phyloP scores from a whole-genome alignment of 2,113 vertebrate species.

The Fulmarus glacialis region DNA sequence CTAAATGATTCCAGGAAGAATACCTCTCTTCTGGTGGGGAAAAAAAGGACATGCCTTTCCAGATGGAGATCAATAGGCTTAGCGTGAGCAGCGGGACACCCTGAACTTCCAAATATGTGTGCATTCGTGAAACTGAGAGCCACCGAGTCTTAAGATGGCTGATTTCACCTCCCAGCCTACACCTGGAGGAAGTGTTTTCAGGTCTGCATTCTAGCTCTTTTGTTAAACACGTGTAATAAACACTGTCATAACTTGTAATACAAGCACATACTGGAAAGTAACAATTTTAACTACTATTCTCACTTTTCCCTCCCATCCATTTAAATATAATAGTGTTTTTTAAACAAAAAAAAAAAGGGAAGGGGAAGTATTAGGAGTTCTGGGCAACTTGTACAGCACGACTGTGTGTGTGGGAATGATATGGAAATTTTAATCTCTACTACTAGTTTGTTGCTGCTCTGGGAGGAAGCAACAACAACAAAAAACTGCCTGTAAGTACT shows the following conservation, averaged over 20 bases:
- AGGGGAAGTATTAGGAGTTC: neutral
- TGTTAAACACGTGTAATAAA: neutral
- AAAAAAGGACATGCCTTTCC: neutral
- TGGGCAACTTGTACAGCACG: neutral
- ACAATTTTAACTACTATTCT: neutral
- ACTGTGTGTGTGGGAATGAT: neutral
- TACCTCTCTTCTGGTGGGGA: neutral
- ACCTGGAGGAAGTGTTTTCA: neutral
- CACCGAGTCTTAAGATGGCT: neutral
- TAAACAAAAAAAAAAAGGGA: neutral
- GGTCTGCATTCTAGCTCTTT: neutral
- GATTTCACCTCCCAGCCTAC: neutral
- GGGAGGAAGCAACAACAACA: constrained; percentile 44
- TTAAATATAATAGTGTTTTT: neutral
- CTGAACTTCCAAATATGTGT: neutral
- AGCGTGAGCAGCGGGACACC: neutral
- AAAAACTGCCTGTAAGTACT: constrained; percentile 31
- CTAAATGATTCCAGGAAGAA: neutral
- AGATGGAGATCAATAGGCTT: neutral
- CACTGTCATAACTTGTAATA: neutral
- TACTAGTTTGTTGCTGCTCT: constrained; percentile 44
- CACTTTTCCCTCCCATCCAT: neutral
- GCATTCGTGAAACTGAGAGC: neutral
- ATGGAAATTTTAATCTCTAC: constrained; percentile 26
- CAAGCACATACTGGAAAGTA: neutral